These are phyloP conservation scores for Sebastes vulpes DNA, from an alignment of 2,797 vertebrate genomes.

Conservation along the genomic window DNA sequence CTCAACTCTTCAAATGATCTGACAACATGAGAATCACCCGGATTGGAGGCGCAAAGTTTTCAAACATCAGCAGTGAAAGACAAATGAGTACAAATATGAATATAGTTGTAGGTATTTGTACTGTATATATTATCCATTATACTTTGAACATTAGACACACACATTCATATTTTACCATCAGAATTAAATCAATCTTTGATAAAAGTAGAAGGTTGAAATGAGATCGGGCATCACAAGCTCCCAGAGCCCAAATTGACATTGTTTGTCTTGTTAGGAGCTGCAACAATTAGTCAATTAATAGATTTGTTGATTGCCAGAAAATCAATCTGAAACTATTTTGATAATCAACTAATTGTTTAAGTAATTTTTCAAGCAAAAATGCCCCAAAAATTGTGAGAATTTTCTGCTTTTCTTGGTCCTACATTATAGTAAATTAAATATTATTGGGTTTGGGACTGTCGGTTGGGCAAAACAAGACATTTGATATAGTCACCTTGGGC, in stretches of 20 bases:
- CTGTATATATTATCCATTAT: background rate
- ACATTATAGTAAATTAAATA: background rate
- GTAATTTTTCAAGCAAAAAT: too few relatives aligned
- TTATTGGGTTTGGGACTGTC: background rate
- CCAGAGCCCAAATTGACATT: background rate
- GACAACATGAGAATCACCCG: constrained; percentile 9
- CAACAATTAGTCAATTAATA: background rate
- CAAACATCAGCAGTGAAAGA: background rate
- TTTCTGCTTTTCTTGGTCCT: background rate
- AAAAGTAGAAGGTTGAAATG: background rate
- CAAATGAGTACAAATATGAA: background rate
- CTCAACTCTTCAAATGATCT: background rate
- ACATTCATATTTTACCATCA: background rate
- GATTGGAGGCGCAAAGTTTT: background rate
- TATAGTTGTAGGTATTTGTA: background rate
- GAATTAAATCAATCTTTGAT: background rate
- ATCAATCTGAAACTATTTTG: background rate
- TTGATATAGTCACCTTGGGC: background rate
- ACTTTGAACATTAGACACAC: too few relatives aligned
- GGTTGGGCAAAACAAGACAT: background rate
- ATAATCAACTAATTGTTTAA: background rate
- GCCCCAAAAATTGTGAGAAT: background rate
- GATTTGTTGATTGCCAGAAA: background rate
- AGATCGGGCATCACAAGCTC: background rate
- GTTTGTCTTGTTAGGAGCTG: background rate